Percentiles rank a stretch among this genome's conserved stretches.
Evolutionary conservation across 2,113 vertebrate species (phyloP).

Genomic region (Paraplagusia blochii): DNA sequence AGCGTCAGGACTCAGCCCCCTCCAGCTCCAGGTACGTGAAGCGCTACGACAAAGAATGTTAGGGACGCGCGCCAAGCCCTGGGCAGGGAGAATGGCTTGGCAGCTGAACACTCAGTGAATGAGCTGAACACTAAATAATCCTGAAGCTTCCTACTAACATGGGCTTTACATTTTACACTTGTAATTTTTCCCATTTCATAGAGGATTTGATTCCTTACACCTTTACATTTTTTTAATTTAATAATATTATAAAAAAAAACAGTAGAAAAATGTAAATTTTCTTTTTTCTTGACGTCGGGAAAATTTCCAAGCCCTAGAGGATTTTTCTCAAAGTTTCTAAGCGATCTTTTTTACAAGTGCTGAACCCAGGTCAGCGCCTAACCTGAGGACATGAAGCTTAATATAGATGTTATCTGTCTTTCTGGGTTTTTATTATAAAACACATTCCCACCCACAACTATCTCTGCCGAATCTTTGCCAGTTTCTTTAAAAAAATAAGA

Average conservation of each 20-base stretch:
- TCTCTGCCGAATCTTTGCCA: neutral
- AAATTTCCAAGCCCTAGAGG: conserved; percentile 54
- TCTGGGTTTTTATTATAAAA: conserved; percentile 34
- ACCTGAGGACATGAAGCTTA: conserved; percentile 66
- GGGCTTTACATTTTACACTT: conserved; percentile 89
- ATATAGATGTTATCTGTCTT: conserved; percentile 64
- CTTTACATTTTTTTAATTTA: conserved; percentile 41
- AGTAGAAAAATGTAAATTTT: conserved; percentile 4
- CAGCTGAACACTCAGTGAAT: conserved; percentile 97
- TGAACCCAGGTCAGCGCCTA: conserved; percentile 65
- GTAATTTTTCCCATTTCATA: conserved; percentile 74
- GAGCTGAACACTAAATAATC: conserved; percentile 88
- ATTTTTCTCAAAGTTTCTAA: conserved; percentile 68
- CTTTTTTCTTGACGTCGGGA: conserved; percentile 41
- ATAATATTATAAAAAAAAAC: conserved; percentile 5
- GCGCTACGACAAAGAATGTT: conserved; percentile 82
- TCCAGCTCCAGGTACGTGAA: conserved; percentile 99
- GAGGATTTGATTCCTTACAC: conserved; percentile 68
- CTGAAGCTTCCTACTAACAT: conserved; percentile 75
- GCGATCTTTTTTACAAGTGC: conserved; percentile 38
- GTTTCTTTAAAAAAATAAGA: conserved; percentile 27
- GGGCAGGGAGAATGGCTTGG: conserved; percentile 83
- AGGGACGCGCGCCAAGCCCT: conserved; percentile 84
- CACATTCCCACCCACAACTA: conserved; percentile 14
- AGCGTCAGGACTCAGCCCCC: conserved; percentile 99